Evolutionary conservation across 2,797 vertebrate species (phyloP), one percentile per base, ranked within the genome.

Genomic region (Triplophysa bombifrons): DNA sequence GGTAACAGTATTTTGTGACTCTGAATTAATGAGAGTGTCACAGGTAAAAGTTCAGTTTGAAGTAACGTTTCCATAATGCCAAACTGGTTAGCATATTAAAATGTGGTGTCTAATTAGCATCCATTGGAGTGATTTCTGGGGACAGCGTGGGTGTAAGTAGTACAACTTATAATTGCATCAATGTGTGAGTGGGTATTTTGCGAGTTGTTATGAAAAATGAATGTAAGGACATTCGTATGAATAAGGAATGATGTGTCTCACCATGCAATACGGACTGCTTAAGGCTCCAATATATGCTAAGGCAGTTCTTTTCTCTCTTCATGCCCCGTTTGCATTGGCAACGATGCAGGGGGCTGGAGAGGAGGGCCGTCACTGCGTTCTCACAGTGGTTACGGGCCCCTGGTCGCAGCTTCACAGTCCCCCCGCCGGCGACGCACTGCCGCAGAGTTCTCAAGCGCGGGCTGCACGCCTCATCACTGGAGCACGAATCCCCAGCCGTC

Each of bases 281-380:
- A 80, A 98, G 94, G 80, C 96, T 96, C 96, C 96, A 98, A 90
- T 97, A 98, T 89, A 98, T 96, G 0, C 96, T 96, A 46, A 98
- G 85, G 82, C 96, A 98, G 90, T 96, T 96, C 86, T 98, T 98
- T 87, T 98, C 96, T 83, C 92, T 96, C 83, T 97, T 98, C 96
- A 97, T 97, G 78, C 96, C 96, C 4, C 96, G 84, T 83, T 96
- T 96, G 88, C 96, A 98, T 78, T 96, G 95, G 92, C 96, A 98
- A 87, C 94, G 94, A 0, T 95, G 95, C 13, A 98, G 93, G 0
- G 96, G 95, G 61, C 94, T 96, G 92, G 96, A 94, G 76, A 96
- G 93, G 41, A 98, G 93, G 0, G 96, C 96, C 0, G 88, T 93
- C 78, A 97, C 95, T 0, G 96, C 96, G 12, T 92, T 95, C 82